These are phyloP conservation scores for Odontocolon sp. DNA, from an alignment of 2,888 invertebrate species.

Conservation along the genomic window DNA sequence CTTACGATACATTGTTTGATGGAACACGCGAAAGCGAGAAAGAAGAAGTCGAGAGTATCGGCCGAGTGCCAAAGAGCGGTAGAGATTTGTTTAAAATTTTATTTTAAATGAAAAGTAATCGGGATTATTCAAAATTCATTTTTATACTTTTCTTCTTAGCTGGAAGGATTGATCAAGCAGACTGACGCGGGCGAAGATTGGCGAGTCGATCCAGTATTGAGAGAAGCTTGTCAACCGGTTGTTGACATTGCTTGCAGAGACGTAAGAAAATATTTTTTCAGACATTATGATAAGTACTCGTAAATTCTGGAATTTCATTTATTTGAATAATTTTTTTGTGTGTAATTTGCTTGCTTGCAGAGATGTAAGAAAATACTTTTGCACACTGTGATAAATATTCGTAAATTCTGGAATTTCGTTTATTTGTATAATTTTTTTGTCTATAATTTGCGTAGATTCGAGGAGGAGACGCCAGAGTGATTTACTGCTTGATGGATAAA, in stretches of 20 bases:
- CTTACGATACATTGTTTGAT: conserved; percentile 97
- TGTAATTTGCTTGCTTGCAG: conserved; percentile 83
- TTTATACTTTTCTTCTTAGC: conserved; percentile 78
- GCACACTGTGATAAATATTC: no score
- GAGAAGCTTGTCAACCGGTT: conserved; percentile 92
- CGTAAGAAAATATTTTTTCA: conserved; percentile 69
- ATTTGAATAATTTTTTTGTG: not conserved
- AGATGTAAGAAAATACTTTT: conserved; percentile 79
- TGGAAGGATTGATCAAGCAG: conserved; percentile 91
- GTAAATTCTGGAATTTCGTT: no score
- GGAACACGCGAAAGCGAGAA: conserved; percentile 89
- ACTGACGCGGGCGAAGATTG: conserved; percentile 97
- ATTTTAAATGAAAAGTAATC: not conserved
- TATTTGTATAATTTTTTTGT: not conserved
- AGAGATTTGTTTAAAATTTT: conserved; percentile 68
- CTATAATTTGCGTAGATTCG: conserved; percentile 80
- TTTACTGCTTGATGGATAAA: conserved; percentile 97
- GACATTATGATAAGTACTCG: no score
- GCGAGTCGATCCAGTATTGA: conserved; percentile 95
- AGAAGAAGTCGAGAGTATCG: conserved; percentile 86
- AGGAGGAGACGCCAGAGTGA: conserved; percentile 91
- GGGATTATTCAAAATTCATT: not conserved
- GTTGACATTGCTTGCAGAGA: conserved; percentile 90
- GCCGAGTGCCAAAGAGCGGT: conserved; percentile 88
- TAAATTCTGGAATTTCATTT: no score